Percentiles rank a stretch among this genome's conserved stretches.
Evolutionary conservation across 1,140 invertebrate species (phyloP).

Genomic region (Pseudomyrmex flavicornis): DNA sequence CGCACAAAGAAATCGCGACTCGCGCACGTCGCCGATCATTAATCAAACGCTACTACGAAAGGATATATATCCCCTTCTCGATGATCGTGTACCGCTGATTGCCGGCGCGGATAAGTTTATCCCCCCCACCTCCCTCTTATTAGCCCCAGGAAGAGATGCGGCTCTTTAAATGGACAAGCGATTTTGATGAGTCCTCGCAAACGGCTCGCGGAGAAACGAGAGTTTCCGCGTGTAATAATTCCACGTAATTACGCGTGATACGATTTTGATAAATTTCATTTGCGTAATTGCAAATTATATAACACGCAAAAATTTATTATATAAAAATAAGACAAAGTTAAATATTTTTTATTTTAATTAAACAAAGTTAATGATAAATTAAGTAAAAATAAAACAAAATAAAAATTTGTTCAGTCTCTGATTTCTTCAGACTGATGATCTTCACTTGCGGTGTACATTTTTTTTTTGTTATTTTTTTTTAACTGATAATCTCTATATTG

Average conservation of each 20-base stretch:
- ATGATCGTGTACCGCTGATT: constrained; percentile 48
- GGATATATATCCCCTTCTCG: constrained; percentile 30
- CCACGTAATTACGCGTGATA: constrained; percentile 1
- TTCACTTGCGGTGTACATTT: neutral
- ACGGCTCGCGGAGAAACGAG: neutral
- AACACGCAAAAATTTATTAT: neutral
- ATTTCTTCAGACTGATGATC: neutral
- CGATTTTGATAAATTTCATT: neutral
- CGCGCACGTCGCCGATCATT: constrained; percentile 62
- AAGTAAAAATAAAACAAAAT: too few species aligned
- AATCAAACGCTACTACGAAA: constrained; percentile 64
- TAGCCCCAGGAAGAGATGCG: constrained; percentile 26
- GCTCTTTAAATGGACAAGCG: constrained; percentile 28
- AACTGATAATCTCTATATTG: neutral
- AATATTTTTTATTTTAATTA: neutral
- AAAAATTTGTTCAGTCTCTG: neutral
- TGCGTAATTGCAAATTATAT: neutral
- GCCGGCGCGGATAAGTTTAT: constrained; percentile 57
- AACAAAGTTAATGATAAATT: too few species aligned
- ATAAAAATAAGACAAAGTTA: neutral
- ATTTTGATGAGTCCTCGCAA: constrained; percentile 41
- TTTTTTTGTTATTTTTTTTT: neutral
- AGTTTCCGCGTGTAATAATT: neutral
- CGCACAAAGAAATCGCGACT: constrained; percentile 56
- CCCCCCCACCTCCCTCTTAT: neutral